Conservation (phyloP, 2,797 vertebrate genomes). For the Cheirogaleus major region DNA sequence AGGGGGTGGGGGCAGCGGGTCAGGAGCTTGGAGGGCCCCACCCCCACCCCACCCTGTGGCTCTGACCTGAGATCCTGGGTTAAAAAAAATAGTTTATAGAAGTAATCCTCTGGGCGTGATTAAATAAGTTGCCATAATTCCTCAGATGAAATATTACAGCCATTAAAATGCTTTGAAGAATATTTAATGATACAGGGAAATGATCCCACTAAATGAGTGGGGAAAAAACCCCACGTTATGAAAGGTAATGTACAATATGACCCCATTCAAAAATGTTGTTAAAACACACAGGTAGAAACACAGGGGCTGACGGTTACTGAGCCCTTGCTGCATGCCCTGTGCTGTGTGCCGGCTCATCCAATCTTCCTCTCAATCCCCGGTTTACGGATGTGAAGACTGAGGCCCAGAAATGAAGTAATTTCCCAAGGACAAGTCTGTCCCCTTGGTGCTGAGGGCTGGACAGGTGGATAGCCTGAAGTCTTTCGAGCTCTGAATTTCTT, state of each 20-base stretch:
- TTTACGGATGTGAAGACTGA: not conserved
- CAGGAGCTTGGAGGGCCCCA: not conserved
- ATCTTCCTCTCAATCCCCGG: not conserved
- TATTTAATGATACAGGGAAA: not conserved
- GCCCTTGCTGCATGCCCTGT: not conserved
- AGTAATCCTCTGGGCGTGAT: conserved; percentile 51
- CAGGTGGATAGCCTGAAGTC: not conserved
- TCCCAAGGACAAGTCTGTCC: not conserved
- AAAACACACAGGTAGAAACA: not conserved
- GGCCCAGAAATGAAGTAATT: not conserved
- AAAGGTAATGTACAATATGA: not conserved
- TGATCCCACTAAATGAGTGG: not conserved
- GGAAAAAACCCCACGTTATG: not conserved
- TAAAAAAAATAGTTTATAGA: conserved; percentile 43
- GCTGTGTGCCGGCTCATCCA: not conserved
- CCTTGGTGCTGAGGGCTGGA: not conserved
- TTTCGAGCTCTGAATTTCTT: not conserved
- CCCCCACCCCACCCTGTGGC: not conserved
- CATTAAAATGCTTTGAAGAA: conserved; percentile 54
- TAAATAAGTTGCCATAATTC: conserved; percentile 50
- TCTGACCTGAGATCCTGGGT: conserved; percentile 21
- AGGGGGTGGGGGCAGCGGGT: not conserved
- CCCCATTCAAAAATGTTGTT: not conserved
- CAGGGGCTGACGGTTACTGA: not conserved
- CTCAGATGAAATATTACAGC: conserved; percentile 52